Conservation (phyloP, 2,797 vertebrate genomes). For the Calcarius lapponicus region DNA sequence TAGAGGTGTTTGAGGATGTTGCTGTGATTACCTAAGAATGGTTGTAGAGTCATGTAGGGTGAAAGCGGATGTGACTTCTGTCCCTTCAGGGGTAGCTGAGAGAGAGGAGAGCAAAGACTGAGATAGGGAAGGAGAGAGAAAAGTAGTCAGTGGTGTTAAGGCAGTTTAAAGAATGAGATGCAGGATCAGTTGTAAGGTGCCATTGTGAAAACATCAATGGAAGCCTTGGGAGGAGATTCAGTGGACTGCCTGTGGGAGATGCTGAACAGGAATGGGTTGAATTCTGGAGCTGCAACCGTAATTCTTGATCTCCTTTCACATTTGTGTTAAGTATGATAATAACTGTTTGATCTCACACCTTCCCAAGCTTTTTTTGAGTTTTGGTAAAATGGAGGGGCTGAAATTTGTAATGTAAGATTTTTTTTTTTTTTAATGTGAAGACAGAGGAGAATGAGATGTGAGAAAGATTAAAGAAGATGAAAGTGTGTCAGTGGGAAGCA, state of each 20-base stretch:
- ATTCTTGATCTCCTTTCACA: background rate
- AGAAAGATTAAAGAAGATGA: background rate
- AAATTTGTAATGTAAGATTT: background rate
- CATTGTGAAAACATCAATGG: background rate
- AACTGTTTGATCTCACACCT: background rate
- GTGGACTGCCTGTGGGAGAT: background rate
- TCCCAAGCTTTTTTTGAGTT: background rate
- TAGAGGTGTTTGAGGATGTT: background rate
- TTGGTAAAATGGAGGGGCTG: background rate
- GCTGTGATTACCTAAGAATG: background rate
- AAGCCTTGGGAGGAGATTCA: background rate
- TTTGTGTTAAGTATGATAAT: background rate
- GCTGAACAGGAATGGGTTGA: background rate
- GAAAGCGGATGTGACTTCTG: background rate
- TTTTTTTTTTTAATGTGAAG: slow-evolving; percentile 1
- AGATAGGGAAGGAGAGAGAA: background rate
- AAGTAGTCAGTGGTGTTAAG: background rate
- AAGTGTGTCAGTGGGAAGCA: background rate
- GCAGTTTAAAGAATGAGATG: background rate
- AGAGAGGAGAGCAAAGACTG: background rate
- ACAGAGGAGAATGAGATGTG: background rate
- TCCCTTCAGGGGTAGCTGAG: background rate
- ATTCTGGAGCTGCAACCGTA: background rate
- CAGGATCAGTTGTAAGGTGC: background rate
- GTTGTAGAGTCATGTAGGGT: background rate